phyloP scores from a whole-genome alignment of 2,888 invertebrate species.

The Ctenicera cuprea region DNA sequence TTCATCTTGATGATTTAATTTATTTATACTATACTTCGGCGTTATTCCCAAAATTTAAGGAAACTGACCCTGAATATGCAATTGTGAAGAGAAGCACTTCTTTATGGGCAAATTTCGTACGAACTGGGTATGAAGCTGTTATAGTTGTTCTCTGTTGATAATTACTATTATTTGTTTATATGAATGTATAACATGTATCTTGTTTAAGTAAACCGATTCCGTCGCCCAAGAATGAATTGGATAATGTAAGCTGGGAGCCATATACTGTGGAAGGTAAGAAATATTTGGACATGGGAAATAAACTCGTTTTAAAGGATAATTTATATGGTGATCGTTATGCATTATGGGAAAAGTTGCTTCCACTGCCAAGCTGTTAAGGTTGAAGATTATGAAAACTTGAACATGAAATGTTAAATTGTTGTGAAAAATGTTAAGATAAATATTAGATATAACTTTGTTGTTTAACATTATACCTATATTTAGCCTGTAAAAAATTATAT shows the following conservation, averaged over 20 bases:
- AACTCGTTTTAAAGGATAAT: slow-evolving; percentile 67
- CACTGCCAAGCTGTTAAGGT: too few relatives aligned
- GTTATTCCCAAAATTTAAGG: slow-evolving; percentile 65
- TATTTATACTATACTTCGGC: slow-evolving; percentile 70
- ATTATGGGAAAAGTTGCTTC: slow-evolving; percentile 70
- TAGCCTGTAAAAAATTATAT: too few relatives aligned
- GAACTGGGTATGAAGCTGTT: slow-evolving; percentile 70
- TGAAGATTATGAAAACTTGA: too few relatives aligned
- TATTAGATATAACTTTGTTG: too few relatives aligned
- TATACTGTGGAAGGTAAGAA: slow-evolving; percentile 64
- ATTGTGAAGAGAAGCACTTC: slow-evolving; percentile 69
- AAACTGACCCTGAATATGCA: slow-evolving; percentile 66
- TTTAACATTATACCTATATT: too few relatives aligned
- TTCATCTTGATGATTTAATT: slow-evolving; percentile 73
- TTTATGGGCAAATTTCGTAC: slow-evolving; percentile 72
- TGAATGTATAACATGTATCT: too few relatives aligned
- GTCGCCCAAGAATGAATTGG: slow-evolving; percentile 61
- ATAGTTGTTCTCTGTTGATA: too few relatives aligned
- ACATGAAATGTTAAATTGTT: too few relatives aligned
- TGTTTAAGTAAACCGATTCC: slow-evolving; percentile 72
- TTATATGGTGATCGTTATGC: slow-evolving; percentile 68
- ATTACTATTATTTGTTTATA: too few relatives aligned
- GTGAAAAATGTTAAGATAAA: too few relatives aligned
- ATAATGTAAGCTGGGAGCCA: slow-evolving; percentile 69
- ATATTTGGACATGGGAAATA: slow-evolving; percentile 70